phyloP scores from a whole-genome alignment of 2,797 vertebrate genomes.

The Sebastes dallii region DNA sequence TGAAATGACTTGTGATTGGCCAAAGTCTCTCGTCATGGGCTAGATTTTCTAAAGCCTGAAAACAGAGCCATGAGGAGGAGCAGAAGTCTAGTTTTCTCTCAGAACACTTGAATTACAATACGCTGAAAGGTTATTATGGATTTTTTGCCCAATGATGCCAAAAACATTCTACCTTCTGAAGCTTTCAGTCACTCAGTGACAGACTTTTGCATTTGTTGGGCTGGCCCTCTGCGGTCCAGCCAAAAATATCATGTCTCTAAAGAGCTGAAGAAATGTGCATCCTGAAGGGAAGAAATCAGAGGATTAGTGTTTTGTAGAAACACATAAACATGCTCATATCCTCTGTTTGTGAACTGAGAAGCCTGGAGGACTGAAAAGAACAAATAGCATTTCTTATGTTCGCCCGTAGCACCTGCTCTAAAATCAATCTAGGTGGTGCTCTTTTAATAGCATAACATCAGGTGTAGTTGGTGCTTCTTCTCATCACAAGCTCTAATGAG shows the following conservation, averaged over 20 bases:
- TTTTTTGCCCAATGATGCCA: too few relatives aligned
- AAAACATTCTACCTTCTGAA: too few relatives aligned
- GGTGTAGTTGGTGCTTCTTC: slow-evolving; percentile 12
- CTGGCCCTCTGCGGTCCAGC: too few relatives aligned
- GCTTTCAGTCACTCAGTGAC: too few relatives aligned
- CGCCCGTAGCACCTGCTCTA: slow-evolving; percentile 8
- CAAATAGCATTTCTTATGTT: slow-evolving; percentile 23
- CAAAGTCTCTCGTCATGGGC: too few relatives aligned
- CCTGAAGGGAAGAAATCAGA: neutral
- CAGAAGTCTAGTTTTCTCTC: too few relatives aligned
- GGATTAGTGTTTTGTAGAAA: neutral
- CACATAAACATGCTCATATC: neutral
- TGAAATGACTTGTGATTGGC: too few relatives aligned
- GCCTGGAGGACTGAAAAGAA: slow-evolving; percentile 22
- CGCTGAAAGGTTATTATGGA: too few relatives aligned
- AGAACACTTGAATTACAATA: too few relatives aligned
- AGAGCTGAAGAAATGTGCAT: neutral
- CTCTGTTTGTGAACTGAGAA: slow-evolving; percentile 2
- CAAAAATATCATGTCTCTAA: slow-evolving; percentile 1
- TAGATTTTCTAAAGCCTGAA: too few relatives aligned
- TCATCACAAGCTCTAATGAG: slow-evolving; percentile 28
- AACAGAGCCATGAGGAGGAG: too few relatives aligned
- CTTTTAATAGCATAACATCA: slow-evolving; percentile 16
- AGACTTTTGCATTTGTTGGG: too few relatives aligned
- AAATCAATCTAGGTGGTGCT: slow-evolving; percentile 17